Evolutionary conservation across 2,888 invertebrate species (phyloP).

Genomic region (Synergus japonicus): DNA sequence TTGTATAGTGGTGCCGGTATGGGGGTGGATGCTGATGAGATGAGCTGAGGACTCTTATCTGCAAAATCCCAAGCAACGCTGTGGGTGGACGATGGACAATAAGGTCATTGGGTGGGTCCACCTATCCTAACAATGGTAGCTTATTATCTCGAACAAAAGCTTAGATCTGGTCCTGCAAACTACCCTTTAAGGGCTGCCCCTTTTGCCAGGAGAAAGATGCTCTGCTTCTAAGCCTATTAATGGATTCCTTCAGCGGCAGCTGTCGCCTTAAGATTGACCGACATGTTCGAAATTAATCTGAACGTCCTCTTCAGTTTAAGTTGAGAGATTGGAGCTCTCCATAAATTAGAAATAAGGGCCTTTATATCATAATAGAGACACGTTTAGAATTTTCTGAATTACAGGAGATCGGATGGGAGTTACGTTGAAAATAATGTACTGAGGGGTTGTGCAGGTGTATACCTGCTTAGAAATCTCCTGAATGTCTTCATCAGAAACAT

Average conservation of each 20-base stretch:
- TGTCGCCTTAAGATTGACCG: conserved; percentile 74
- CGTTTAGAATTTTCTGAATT: background rate
- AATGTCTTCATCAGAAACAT: too few species aligned
- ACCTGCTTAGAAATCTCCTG: too few species aligned
- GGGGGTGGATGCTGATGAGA: conserved; percentile 44
- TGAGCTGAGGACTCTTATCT: conserved; percentile 60
- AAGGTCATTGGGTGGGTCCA: conserved; percentile 63
- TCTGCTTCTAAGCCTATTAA: conserved; percentile 69
- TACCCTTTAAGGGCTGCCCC: conserved; percentile 51
- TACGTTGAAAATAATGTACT: too few species aligned
- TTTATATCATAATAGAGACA: background rate
- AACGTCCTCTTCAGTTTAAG: background rate
- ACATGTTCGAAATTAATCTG: conserved; percentile 69
- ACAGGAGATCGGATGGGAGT: background rate
- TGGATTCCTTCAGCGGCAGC: conserved; percentile 75
- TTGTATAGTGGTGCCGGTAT: conserved; percentile 47
- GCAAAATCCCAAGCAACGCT: conserved; percentile 60
- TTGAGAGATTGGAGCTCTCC: conserved; percentile 46
- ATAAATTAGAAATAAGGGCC: conserved; percentile 39
- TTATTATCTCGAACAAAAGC: conserved; percentile 75
- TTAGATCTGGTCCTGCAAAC: conserved; percentile 58
- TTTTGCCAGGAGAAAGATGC: conserved; percentile 59
- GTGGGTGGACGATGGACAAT: conserved; percentile 65
- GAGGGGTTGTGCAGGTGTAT: too few species aligned
- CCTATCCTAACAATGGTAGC: conserved; percentile 72